Conservation (phyloP, 2,797 vertebrate species). For the Rhincodon typus region DNA sequence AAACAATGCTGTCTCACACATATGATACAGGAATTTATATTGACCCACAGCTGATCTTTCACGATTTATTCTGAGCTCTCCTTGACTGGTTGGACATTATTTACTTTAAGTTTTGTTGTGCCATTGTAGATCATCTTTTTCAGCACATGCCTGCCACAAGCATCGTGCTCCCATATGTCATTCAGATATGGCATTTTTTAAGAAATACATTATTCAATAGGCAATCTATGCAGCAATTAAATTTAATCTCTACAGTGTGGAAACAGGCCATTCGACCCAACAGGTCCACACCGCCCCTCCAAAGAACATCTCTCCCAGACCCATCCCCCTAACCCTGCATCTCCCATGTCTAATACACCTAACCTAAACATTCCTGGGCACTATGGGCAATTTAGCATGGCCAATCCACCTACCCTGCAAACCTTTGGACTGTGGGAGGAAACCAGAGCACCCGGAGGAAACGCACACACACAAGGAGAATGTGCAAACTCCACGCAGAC, state of each 20-base stretch:
- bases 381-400: no score
- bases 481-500: no score
- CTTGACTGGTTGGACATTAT: not conserved
- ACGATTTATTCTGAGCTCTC: not conserved
- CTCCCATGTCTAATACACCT: no score
- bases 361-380: no score
- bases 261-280: no score
- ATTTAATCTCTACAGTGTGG: not conserved
- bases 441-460: no score
- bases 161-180: not conserved
- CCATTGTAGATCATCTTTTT: not conserved
- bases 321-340: no score
- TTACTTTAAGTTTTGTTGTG: not conserved
- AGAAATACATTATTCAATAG: not conserved
- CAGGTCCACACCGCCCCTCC: no score
- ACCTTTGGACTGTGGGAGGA: no score
- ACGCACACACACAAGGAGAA: no score
- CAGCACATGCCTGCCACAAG: not conserved
- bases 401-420: no score
- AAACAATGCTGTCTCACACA: not conserved
- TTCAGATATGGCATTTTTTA: not conserved
- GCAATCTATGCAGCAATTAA: not conserved
- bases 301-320: no score
- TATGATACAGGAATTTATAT: not conserved
- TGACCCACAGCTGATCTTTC: not conserved